Conservation (phyloP, 2,888 invertebrate genomes). For the Cheiracanthium punctorium region DNA sequence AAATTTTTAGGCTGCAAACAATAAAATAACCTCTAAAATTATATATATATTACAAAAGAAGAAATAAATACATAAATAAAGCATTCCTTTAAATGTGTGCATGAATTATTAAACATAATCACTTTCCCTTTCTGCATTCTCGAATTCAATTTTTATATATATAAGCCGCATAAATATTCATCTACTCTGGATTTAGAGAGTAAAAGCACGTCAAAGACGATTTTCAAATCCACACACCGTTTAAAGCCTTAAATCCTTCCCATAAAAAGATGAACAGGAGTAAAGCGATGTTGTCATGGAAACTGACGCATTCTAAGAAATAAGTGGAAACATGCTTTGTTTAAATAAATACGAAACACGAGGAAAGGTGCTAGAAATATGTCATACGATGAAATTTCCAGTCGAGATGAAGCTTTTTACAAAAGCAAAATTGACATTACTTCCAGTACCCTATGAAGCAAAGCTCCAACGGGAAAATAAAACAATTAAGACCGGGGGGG, state of each 20-base stretch:
- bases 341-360: neutral
- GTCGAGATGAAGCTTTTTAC: neutral
- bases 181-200: neutral
- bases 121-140: neutral
- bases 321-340: neutral
- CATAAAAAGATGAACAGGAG: conserved; percentile 4
- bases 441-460: no score
- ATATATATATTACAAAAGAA: no score
- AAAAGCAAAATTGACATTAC: neutral
- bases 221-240: neutral
- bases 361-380: neutral
- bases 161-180: conserved; percentile 1
- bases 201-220: conserved; percentile 10
- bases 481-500: no score
- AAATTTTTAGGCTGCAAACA: no score
- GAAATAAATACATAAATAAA: no score
- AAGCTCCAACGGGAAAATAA: no score
- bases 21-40: no score
- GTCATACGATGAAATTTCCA: neutral
- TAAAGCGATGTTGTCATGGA: neutral
- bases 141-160: neutral
- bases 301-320: neutral
- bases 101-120: neutral
- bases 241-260: conserved; percentile 2
- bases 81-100: neutral